phyloP scores from a whole-genome alignment of 2,113 vertebrate species.

The Dipodomys spectabilis region DNA sequence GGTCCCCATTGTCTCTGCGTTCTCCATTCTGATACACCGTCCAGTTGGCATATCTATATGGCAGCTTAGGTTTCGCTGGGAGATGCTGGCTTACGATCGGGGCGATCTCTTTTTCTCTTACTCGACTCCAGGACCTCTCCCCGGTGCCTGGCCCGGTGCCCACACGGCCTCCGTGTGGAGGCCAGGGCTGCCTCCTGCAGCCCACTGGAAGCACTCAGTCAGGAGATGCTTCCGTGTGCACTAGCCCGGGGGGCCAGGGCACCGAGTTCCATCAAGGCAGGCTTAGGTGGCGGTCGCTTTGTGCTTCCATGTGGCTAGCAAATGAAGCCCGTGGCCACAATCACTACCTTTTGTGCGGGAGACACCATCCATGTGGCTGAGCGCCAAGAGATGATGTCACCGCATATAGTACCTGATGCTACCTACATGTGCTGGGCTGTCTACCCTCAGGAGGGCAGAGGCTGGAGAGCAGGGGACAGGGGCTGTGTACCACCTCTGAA shows the following conservation, averaged over 20 bases:
- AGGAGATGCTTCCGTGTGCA: too few species aligned
- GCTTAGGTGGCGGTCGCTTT: background rate
- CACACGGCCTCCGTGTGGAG: too few species aligned
- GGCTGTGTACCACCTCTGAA: rapidly evolving
- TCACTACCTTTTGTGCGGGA: background rate
- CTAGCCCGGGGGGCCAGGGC: background rate
- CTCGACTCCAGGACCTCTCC: too few species aligned
- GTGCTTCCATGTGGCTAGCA: background rate
- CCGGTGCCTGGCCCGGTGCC: too few species aligned
- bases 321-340: rapidly evolving
- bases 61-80: slow-evolving; percentile 60
- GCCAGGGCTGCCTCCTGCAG: background rate
- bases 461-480: background rate
- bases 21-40: slow-evolving; percentile 24
- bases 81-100: background rate
- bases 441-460: background rate
- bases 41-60: slow-evolving; percentile 58
- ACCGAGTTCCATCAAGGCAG: background rate
- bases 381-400: background rate
- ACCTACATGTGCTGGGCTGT: background rate
- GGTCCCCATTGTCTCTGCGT: background rate
- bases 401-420: background rate
- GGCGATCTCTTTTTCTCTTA: too few species aligned
- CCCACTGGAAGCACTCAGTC: background rate
- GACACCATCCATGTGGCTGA: background rate